Evolutionary conservation across 2,888 invertebrate genomes (phyloP).

Genomic region (Zootermopsis nevadensis): DNA sequence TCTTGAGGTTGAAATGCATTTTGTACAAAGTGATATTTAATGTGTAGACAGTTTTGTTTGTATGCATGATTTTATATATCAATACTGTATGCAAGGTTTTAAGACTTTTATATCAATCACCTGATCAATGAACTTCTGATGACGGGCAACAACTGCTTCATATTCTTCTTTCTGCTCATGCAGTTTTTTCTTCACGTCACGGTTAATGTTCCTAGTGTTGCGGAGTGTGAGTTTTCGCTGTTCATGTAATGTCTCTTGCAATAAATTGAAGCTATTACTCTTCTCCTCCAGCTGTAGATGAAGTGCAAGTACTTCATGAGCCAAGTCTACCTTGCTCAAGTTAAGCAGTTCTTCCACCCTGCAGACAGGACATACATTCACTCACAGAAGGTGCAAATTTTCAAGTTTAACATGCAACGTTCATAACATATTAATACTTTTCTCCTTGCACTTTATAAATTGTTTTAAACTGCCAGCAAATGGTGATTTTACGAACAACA

Average conservation of each 20-base stretch:
- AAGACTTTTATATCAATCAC: slow-evolving; percentile 58
- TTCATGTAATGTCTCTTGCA: slow-evolving; percentile 71
- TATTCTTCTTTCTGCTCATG: slow-evolving; percentile 76
- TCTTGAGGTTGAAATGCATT: too few species aligned
- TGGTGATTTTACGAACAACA: too few species aligned
- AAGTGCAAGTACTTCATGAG: slow-evolving; percentile 71
- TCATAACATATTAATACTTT: too few species aligned
- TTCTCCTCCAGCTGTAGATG: slow-evolving; percentile 72
- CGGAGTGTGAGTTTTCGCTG: slow-evolving; percentile 65
- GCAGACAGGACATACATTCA: neutral
- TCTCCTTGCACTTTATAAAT: too few species aligned
- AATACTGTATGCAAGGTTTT: too few species aligned
- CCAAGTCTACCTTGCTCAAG: slow-evolving; percentile 70
- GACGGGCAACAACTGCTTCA: slow-evolving; percentile 78
- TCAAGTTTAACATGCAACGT: too few species aligned
- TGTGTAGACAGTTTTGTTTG: too few species aligned
- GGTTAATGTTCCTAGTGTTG: slow-evolving; percentile 57
- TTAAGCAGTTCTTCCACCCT: slow-evolving; percentile 70
- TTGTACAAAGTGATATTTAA: too few species aligned
- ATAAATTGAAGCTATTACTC: slow-evolving; percentile 68
- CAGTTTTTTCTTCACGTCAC: slow-evolving; percentile 64
- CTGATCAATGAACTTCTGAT: slow-evolving; percentile 87
- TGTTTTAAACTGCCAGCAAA: too few species aligned
- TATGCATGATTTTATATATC: too few species aligned
- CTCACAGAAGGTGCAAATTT: too few species aligned